phyloP scores from a whole-genome alignment of 2,888 invertebrate species.

The Aproaerema taeniolella region DNA sequence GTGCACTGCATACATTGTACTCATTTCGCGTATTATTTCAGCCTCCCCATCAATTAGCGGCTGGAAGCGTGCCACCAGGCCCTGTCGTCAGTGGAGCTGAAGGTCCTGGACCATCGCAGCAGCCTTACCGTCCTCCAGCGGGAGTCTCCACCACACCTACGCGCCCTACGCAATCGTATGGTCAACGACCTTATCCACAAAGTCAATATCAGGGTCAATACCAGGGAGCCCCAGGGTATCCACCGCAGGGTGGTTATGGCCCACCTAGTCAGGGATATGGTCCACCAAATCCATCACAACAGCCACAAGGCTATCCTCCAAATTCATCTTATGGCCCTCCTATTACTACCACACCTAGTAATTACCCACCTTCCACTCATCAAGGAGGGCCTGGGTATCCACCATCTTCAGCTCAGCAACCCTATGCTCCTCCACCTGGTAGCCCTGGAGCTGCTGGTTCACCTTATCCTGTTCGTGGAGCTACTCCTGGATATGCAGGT shows the following conservation, averaged over 20 bases:
- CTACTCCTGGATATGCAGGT: slow-evolving; percentile 63
- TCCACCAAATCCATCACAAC: slow-evolving; percentile 78
- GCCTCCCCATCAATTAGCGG: slow-evolving; percentile 77
- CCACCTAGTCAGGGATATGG: slow-evolving; percentile 81
- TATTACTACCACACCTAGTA: slow-evolving; percentile 76
- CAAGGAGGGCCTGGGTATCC: slow-evolving; percentile 66
- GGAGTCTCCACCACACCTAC: slow-evolving; percentile 74
- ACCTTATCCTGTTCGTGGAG: slow-evolving; percentile 63
- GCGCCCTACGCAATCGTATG: slow-evolving; percentile 82
- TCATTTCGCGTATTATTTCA: slow-evolving; percentile 35
- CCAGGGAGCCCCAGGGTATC: slow-evolving; percentile 77
- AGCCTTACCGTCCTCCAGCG: slow-evolving; percentile 66
- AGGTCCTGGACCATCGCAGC: slow-evolving; percentile 58
- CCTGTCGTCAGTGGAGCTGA: slow-evolving; percentile 55
- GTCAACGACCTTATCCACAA: slow-evolving; percentile 82
- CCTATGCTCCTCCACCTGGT: slow-evolving; percentile 69
- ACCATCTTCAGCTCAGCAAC: slow-evolving; percentile 63
- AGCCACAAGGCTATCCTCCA: slow-evolving; percentile 82
- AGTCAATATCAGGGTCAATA: slow-evolving; percentile 81
- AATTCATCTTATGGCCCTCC: slow-evolving; percentile 80
- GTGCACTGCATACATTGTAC: not conserved
- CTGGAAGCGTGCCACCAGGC: slow-evolving; percentile 67
- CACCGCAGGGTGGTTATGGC: slow-evolving; percentile 82
- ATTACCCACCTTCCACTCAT: slow-evolving; percentile 74
- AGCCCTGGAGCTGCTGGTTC: slow-evolving; percentile 60